Percentiles rank a stretch among this genome's conserved stretches.
These are phyloP conservation scores for Isaurus tuberculatus DNA, from an alignment of 92 coral and sea anemone genomes.

Conservation along the genomic window DNA sequence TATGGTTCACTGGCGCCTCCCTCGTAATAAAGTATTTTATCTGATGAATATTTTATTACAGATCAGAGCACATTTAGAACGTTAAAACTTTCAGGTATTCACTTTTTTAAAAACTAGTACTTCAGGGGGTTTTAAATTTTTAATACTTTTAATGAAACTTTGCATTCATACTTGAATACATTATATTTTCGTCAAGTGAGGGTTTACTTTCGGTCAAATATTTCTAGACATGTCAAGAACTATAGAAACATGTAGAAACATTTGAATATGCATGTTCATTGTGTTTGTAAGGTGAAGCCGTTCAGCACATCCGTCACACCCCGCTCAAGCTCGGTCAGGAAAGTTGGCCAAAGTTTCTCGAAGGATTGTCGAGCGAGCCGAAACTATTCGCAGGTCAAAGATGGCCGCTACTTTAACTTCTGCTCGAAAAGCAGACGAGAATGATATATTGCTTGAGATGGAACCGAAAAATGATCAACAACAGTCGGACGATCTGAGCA, in stretches of 20 bases:
- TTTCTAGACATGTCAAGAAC: not conserved
- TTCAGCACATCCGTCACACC: constrained; percentile 28
- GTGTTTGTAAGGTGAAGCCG: constrained; percentile 22
- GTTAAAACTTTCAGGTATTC: not conserved
- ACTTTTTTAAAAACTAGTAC: not conserved
- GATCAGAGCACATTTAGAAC: not conserved
- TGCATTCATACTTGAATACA: not conserved
- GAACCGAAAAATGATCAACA: constrained; percentile 19
- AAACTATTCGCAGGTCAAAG: not conserved
- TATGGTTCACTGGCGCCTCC: constrained; percentile 12
- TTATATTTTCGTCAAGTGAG: not conserved
- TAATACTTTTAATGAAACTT: not conserved
- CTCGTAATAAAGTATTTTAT: not conserved
- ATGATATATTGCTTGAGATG: constrained; percentile 63
- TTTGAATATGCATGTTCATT: constrained; percentile 39
- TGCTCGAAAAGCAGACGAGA: constrained; percentile 47
- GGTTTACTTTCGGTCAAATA: not conserved
- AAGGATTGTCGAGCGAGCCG: not conserved
- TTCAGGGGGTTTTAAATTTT: not conserved
- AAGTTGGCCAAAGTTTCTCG: not conserved
- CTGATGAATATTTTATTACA: constrained; percentile 26
- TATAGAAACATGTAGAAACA: constrained; percentile 16
- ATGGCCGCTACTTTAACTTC: constrained; percentile 54
- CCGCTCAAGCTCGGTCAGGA: not conserved
- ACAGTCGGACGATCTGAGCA: not conserved